A percentile compares a stretch with the other conserved stretches of the same genome.
Conservation (phyloP, 2,113 vertebrate genomes). For the Diphyllodes magnificus region DNA sequence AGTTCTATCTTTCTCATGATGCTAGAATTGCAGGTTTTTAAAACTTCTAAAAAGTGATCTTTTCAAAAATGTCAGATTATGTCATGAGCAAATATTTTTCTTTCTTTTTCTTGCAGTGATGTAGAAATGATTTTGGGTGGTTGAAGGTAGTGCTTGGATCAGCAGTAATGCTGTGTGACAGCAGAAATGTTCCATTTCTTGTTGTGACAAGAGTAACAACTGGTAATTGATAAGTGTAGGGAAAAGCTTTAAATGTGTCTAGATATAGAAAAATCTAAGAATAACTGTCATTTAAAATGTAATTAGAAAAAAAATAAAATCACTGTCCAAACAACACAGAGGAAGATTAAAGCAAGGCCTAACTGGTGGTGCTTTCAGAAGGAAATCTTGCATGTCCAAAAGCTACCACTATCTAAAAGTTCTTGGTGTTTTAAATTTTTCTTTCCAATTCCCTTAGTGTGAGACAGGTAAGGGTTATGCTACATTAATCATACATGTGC, state of each 20-base stretch:
- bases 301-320: background rate
- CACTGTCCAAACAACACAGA: background rate
- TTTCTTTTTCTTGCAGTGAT: background rate
- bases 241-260: background rate
- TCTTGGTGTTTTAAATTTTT: background rate
- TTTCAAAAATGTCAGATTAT: background rate
- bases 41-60: background rate
- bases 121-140: background rate
- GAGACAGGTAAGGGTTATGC: background rate
- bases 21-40: background rate
- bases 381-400: background rate
- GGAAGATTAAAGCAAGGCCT: background rate
- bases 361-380: background rate
- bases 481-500: background rate
- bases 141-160: background rate
- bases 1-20: background rate
- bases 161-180: background rate
- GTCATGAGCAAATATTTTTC: background rate
- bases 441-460: background rate
- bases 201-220: slow-evolving; percentile 17
- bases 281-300: background rate
- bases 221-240: background rate
- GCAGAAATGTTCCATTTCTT: background rate
- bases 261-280: background rate
- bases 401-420: background rate